phyloP scores from a whole-genome alignment of 2,888 invertebrate genomes.

The Heliconius erato region DNA sequence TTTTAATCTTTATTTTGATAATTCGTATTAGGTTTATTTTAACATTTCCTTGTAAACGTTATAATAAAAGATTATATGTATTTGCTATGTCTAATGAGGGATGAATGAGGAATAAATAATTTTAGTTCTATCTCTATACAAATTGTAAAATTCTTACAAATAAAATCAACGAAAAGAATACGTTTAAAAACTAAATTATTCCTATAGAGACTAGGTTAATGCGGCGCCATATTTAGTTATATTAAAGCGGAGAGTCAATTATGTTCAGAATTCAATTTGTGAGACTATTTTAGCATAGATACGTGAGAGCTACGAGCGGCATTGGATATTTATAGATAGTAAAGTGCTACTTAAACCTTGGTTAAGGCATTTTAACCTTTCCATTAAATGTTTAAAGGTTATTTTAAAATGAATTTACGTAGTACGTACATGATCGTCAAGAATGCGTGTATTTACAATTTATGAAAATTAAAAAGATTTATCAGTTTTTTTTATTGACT shows the following conservation, averaged over 20 bases:
- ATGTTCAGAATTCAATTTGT: slow-evolving; percentile 39
- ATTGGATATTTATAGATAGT: slow-evolving; percentile 30
- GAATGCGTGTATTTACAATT: neutral
- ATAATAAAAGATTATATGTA: neutral
- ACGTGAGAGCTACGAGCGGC: slow-evolving; percentile 29
- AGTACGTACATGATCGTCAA: neutral
- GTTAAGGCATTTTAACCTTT: slow-evolving; percentile 21
- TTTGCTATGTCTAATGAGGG: neutral
- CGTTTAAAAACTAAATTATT: slow-evolving; percentile 6
- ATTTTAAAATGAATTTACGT: neutral
- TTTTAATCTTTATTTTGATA: neutral
- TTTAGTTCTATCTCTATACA: neutral
- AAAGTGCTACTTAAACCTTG: slow-evolving; percentile 28
- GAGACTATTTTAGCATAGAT: slow-evolving; percentile 39
- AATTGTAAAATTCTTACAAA: neutral
- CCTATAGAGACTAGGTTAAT: slow-evolving; percentile 2
- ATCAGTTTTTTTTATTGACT: too few relatives aligned
- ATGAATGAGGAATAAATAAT: neutral
- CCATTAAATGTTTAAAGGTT: neutral
- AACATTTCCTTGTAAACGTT: neutral
- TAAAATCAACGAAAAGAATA: neutral
- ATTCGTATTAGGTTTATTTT: neutral
- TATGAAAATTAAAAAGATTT: too few relatives aligned
- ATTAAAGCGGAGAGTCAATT: slow-evolving; percentile 39
- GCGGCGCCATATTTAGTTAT: slow-evolving; percentile 47